These are phyloP conservation scores for Bergia puertoricense DNA, from an alignment of 92 coral and sea anemone species.

Conservation along the genomic window DNA sequence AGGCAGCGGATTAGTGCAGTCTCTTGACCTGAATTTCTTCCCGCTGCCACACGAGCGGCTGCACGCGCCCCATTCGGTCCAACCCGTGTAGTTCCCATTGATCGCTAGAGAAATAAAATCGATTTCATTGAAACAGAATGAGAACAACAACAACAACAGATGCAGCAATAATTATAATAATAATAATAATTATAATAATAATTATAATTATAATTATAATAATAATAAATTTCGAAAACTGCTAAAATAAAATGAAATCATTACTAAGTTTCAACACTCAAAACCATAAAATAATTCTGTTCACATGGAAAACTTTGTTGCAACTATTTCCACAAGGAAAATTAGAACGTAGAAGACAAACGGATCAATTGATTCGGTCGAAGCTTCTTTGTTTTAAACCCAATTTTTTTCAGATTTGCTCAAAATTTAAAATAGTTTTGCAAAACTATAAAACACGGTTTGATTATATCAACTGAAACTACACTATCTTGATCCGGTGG, in stretches of 20 bases:
- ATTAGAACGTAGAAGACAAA: too few species aligned
- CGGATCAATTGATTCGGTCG: not conserved
- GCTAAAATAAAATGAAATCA: not conserved
- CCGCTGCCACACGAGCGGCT: constrained; percentile 94
- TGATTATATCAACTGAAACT: too few species aligned
- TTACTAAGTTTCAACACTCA: too few species aligned
- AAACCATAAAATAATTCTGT: too few species aligned
- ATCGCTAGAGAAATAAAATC: constrained; percentile 63
- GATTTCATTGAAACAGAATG: not conserved
- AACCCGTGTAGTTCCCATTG: constrained; percentile 82
- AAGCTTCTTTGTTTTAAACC: too few species aligned
- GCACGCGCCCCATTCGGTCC: constrained; percentile 93
- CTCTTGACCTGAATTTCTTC: constrained; percentile 67
- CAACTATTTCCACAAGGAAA: too few species aligned
- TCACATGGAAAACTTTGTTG: too few species aligned
- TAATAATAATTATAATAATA: not conserved
- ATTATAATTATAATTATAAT: not conserved
- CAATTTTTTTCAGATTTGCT: not conserved
- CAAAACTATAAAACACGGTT: too few species aligned
- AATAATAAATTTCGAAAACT: not conserved
- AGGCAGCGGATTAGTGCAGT: constrained; percentile 84
- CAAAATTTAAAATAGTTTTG: not conserved
- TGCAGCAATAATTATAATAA: not conserved
- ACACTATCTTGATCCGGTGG: too few species aligned
- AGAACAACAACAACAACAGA: not conserved